Evolutionary conservation across 92 coral and sea anemone genomes (phyloP).

Genomic region (Epizoanthus stellaris): DNA sequence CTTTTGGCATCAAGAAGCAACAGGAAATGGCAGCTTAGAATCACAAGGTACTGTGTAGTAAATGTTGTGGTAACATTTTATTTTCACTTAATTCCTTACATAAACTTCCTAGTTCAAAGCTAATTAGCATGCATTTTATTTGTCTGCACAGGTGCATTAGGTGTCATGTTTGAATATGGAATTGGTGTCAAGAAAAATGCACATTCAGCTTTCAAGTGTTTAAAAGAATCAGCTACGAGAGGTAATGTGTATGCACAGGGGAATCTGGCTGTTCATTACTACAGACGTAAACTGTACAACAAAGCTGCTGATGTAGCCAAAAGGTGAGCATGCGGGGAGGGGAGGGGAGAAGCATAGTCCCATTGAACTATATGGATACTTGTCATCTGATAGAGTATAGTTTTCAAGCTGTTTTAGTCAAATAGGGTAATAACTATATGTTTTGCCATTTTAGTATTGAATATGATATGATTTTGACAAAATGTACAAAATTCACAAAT

Average conservation of each 20-base stretch:
- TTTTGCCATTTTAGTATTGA: no score
- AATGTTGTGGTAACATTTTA: no score
- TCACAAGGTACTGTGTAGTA: constrained; percentile 79
- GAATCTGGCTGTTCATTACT: constrained; percentile 94
- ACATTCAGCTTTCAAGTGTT: constrained; percentile 91
- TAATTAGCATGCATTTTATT: neutral
- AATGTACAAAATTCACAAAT: no score
- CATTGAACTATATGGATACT: no score
- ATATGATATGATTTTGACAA: no score
- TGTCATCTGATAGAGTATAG: no score
- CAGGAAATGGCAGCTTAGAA: constrained; percentile 98
- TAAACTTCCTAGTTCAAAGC: neutral
- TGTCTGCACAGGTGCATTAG: constrained; percentile 80
- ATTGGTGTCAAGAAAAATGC: constrained; percentile 81
- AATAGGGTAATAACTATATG: no score
- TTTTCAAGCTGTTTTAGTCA: no score
- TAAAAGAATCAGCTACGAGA: constrained; percentile 85
- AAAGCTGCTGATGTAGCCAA: constrained; percentile 94
- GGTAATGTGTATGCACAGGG: constrained; percentile 98
- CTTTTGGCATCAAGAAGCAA: constrained; percentile 99
- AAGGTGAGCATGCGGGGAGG: constrained; percentile 54
- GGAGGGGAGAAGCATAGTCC: no score
- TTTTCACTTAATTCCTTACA: neutral
- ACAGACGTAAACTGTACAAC: constrained; percentile 87
- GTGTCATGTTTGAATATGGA: constrained; percentile 98